Conservation (phyloP, 1,140 invertebrate species). For the Pararge aegeria region DNA sequence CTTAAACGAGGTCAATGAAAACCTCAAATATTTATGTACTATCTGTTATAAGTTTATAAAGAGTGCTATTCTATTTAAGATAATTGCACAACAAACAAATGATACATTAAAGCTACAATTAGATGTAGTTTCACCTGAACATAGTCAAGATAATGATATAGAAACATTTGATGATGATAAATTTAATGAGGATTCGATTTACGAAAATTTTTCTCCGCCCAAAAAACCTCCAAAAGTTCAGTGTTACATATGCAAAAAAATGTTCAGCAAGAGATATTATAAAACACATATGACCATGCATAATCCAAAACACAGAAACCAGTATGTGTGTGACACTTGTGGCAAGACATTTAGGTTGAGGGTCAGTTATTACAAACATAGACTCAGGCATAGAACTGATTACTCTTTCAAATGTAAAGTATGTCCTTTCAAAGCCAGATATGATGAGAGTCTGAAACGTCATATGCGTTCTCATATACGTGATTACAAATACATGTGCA, state of each 20-base stretch:
- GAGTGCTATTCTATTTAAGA: conserved; percentile 47
- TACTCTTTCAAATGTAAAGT: conserved; percentile 64
- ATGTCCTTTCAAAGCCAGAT: conserved; percentile 65
- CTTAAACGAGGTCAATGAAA: conserved; percentile 37
- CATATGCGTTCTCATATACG: conserved; percentile 77
- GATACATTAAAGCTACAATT: conserved; percentile 32
- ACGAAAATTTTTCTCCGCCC: not conserved
- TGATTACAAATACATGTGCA: conserved; percentile 77
- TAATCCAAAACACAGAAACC: conserved; percentile 52
- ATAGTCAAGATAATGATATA: conserved; percentile 22
- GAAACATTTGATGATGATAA: conserved; percentile 16
- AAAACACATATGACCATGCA: conserved; percentile 67
- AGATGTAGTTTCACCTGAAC: conserved; percentile 34
- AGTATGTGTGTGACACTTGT: conserved; percentile 69
- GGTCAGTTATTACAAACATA: conserved; percentile 65
- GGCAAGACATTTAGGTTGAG: conserved; percentile 66
- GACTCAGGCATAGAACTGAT: conserved; percentile 58
- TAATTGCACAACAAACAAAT: conserved; percentile 39
- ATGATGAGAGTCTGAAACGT: conserved; percentile 62
- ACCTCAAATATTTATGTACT: conserved; percentile 47
- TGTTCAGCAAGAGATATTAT: conserved; percentile 57
- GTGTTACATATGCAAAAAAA: conserved; percentile 60
- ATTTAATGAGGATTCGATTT: not conserved
- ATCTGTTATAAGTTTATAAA: conserved; percentile 48
- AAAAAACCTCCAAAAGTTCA: conserved; percentile 45